These are phyloP conservation scores for Platygyra sinensis DNA, from an alignment of 64 coral and sea anemone genomes.

Conservation along the genomic window DNA sequence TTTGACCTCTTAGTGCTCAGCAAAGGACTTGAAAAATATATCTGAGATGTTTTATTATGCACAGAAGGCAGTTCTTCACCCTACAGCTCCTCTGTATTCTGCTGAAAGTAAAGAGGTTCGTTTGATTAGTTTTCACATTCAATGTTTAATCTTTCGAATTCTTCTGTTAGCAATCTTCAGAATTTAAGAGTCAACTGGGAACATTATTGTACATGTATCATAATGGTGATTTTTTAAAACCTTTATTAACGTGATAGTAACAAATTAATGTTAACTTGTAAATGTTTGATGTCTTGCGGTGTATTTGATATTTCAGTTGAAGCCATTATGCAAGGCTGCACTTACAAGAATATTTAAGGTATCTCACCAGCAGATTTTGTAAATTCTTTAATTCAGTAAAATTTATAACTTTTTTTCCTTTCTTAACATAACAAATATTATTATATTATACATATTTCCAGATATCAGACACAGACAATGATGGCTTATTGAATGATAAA, in stretches of 20 bases:
- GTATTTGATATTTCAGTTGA: conserved; percentile 53
- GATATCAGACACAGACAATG: conserved; percentile 94
- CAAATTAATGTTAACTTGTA: too few relatives aligned
- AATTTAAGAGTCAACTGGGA: too few relatives aligned
- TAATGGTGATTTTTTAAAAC: too few relatives aligned
- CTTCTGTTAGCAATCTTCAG: too few relatives aligned
- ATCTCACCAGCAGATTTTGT: not conserved
- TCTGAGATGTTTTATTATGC: conserved; percentile 99
- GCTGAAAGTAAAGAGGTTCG: conserved; percentile 83
- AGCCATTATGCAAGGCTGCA: conserved; percentile 83
- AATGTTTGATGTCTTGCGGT: not conserved
- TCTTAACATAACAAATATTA: too few relatives aligned
- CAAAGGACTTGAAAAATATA: conserved; percentile 95
- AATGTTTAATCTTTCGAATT: too few relatives aligned
- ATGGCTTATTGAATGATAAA: conserved; percentile 93
- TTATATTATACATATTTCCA: not conserved
- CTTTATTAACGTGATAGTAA: too few relatives aligned
- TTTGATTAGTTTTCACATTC: too few relatives aligned
- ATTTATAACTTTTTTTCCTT: not conserved
- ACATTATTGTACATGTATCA: too few relatives aligned
- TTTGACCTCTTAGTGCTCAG: conserved; percentile 75
- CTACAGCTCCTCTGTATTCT: conserved; percentile 87
- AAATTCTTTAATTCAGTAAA: not conserved
- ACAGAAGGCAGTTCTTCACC: conserved; percentile 95
- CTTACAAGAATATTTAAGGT: conserved; percentile 99